Evolutionary conservation across 2,113 vertebrate species (phyloP), one percentile per base, ranked within the genome.

Genomic region (Scartelaos histophorus): DNA sequence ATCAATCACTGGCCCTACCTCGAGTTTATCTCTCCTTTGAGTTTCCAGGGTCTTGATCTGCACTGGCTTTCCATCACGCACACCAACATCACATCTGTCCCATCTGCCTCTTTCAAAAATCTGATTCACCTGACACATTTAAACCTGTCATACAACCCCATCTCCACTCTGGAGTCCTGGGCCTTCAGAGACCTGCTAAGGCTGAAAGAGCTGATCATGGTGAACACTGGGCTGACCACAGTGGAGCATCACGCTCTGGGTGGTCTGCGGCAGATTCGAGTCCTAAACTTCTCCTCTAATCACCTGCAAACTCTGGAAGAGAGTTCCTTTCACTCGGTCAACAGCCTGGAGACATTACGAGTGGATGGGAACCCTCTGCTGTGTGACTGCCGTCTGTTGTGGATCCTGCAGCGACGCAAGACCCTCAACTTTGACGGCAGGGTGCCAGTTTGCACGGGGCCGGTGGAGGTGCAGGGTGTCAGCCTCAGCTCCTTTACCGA

Each of bases 331-430:
- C 97, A 97, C 87, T 98, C 97, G 0, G 95, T 98, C 49, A 97
- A 98, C 94, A 98, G 95, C 0, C 93, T 99, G 89, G 98, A 98
- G 90, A 98, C 96, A 0, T 91, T 99, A 78, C 92, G 98, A 16
- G 94, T 99, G 86, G 98, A 99, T 43, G 94, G 94, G 49, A 99
- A 99, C 92, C 97, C 98, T 2, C 91, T 99, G 83, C 92, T 96
- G 86, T 99, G 98, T 0, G 98, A 99, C 93, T 99, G 98, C 76
- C 97, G 98, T 72, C 95, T 99, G 69, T 94, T 98, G 68, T 99
- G 98, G 97, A 95, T 99, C 85, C 95, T 98, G 88, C 97, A 98
- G 86, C 94, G 96, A 7, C 93, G 97, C 25, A 97, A 95, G 89
- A 97, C 96, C 0, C 94, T 99, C 78, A 96, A 98, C 90, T 99